phyloP scores from a whole-genome alignment of 2,888 invertebrate genomes.

The Lymantria dispar region DNA sequence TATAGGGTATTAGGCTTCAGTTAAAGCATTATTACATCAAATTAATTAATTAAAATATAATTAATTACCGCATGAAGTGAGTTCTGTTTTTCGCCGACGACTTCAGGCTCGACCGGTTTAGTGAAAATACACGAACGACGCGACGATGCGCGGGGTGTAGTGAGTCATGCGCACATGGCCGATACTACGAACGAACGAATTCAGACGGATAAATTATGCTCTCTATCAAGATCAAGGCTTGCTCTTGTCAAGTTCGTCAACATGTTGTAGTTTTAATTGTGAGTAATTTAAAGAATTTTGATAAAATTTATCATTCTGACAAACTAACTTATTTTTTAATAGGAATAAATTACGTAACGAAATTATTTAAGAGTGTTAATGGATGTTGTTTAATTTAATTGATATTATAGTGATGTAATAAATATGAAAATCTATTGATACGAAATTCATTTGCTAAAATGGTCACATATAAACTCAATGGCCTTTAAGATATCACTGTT shows the following conservation, averaged over 20 bases:
- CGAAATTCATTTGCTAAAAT: too few relatives aligned
- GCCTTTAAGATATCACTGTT: too few relatives aligned
- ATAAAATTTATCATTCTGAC: conserved; percentile 13
- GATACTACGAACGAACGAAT: conserved; percentile 31
- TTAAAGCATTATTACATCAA: not conserved
- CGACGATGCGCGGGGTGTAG: conserved; percentile 24
- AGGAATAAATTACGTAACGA: too few relatives aligned
- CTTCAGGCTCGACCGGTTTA: conserved; percentile 42
- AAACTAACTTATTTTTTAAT: conserved; percentile 6
- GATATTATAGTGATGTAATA: too few relatives aligned
- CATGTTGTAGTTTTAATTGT: conserved; percentile 26
- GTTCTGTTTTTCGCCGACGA: conserved; percentile 25
- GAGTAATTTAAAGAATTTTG: conserved; percentile 26
- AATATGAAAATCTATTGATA: too few relatives aligned
- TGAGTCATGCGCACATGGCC: conserved; percentile 50
- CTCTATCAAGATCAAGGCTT: conserved; percentile 33
- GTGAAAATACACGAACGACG: conserved; percentile 38
- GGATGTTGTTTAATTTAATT: too few relatives aligned
- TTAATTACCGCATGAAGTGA: conserved; percentile 39
- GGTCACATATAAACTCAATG: too few relatives aligned
- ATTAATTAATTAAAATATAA: conserved; percentile 34
- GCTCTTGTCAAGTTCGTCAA: conserved; percentile 23
- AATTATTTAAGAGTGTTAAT: too few relatives aligned
- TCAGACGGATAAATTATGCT: conserved; percentile 41
- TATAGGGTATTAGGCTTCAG: not conserved